These are phyloP conservation scores for Sarcophaga variegata DNA, from an alignment of 2,888 invertebrate species.

Conservation along the genomic window DNA sequence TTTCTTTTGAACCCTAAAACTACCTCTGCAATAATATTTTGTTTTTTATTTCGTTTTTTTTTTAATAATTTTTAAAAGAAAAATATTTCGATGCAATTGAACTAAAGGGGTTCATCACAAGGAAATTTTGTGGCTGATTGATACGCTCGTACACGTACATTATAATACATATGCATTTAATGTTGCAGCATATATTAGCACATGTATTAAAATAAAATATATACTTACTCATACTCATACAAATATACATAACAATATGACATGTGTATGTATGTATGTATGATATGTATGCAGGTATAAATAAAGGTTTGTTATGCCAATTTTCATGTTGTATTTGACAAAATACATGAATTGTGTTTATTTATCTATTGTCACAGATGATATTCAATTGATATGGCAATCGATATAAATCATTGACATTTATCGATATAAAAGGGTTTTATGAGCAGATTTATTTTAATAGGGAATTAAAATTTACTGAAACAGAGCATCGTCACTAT, in stretches of 20 bases:
- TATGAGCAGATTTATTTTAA: slow-evolving; percentile 25
- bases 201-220: too few relatives aligned
- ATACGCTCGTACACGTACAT: slow-evolving; percentile 1
- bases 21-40: too few relatives aligned
- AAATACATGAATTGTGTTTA: slow-evolving; percentile 20
- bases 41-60: too few relatives aligned
- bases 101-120: too few relatives aligned
- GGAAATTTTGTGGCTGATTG: too few relatives aligned
- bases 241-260: not conserved
- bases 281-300: too few relatives aligned
- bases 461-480: not conserved
- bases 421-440: slow-evolving; percentile 10
- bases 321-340: slow-evolving; percentile 36
- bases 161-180: slow-evolving; percentile 1
- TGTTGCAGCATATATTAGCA: not conserved
- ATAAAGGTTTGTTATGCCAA: not conserved
- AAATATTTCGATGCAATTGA: too few relatives aligned
- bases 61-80: too few relatives aligned
- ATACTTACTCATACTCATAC: not conserved
- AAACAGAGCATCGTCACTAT: not conserved
- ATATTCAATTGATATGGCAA: slow-evolving; percentile 33
- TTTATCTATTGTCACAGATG: not conserved
- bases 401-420: slow-evolving; percentile 8
- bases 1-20: too few relatives aligned
- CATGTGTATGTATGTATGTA: too few relatives aligned